phyloP scores from a whole-genome alignment of 2,113 vertebrate genomes.

The Lophotis ruficrista region DNA sequence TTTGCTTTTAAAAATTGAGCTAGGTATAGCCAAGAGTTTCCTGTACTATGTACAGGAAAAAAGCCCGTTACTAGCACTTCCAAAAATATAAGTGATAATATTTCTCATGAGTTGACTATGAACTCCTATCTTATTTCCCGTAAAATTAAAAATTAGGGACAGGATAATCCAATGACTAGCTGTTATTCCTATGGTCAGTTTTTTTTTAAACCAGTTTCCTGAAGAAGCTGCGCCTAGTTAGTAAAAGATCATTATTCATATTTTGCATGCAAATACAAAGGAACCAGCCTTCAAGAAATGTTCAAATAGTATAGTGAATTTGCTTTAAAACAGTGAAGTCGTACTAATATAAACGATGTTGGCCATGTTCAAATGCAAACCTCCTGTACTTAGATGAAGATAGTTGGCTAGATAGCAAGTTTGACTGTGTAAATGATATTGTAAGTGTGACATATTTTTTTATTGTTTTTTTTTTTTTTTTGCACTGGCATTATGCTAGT shows the following conservation, averaged over 20 bases:
- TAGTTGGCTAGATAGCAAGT: neutral
- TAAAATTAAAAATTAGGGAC: conserved; percentile 12
- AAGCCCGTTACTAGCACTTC: neutral
- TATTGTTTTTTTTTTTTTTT: neutral
- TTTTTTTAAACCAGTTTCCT: conserved; percentile 15
- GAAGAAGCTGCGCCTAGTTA: neutral
- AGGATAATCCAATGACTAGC: neutral
- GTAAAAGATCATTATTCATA: neutral
- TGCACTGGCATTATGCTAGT: neutral
- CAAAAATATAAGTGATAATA: neutral
- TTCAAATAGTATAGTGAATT: neutral
- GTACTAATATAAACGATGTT: neutral
- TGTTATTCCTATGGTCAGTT: neutral
- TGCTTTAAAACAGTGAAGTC: conserved; percentile 4
- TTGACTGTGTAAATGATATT: neutral
- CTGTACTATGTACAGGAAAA: neutral
- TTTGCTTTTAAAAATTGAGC: neutral
- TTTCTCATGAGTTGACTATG: neutral
- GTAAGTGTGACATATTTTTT: neutral
- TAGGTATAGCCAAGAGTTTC: neutral
- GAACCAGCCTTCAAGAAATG: neutral
- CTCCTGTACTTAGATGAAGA: neutral
- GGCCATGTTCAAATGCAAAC: neutral
- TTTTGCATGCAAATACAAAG: neutral
- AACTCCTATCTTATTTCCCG: neutral